Evolutionary conservation across 2,797 vertebrate genomes (phyloP), one percentile per base, ranked within the genome.

Genomic region (Neolamprologus multifasciatus): DNA sequence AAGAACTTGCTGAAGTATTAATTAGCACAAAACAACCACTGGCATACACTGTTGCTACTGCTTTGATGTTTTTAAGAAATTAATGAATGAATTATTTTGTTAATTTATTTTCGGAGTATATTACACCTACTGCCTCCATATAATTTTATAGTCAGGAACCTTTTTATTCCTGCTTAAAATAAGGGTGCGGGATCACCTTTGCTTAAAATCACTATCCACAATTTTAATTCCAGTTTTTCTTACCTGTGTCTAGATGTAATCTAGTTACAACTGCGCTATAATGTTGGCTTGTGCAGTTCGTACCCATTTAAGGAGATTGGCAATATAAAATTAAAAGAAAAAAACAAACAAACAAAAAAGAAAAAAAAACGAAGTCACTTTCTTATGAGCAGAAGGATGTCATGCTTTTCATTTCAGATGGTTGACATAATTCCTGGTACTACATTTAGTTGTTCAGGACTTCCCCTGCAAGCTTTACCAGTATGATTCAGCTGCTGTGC

Each of bases 151-250:
- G 64, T 40, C 12, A 69, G 36, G 64, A 40, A 23, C 64, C 19
- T 69, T 69, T 69, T 69, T 40, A 76, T 40, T 64, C 57, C 9
- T 62, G 57, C 40, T 74, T 74, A 45, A 29, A 74, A 74, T 29
- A 48, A 74, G 16, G 9, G 69, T 48, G 69, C 4, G 1, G 0
- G 16, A 67, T 38, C 1, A 67, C 19, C 33, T 14, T 38, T 1
- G n/a, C n/a, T 21, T 26, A 74, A 74, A 48, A 74, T 74, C 69
- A 74, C 40, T 5, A 48, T 71, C 38, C 14, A 71, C 40, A 48
- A 29, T 74, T 11, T 48, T 0, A 74, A 48, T 76, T 29, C 3
- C 43, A 76, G 0, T 31, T 76, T 76, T 76, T 76, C 26, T 31
- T 50, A 31, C 23, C 71, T 31, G 23, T 76, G 19, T 76, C 11